Evolutionary conservation across 2,888 invertebrate species (phyloP).

Genomic region (Caradrina clavipalpis): DNA sequence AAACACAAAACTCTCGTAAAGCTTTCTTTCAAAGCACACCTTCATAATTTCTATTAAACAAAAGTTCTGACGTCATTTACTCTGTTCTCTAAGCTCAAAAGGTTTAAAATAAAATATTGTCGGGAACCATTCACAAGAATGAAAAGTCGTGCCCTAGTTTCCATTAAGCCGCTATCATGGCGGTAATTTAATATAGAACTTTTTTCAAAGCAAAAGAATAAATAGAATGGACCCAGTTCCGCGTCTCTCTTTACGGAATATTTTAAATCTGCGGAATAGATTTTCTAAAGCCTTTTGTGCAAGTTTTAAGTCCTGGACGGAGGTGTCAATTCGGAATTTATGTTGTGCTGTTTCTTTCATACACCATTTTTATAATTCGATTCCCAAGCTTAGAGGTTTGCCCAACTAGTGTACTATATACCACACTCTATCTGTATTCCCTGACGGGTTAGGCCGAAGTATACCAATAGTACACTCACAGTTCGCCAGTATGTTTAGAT

Average conservation of each 20-base stretch:
- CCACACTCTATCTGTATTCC: too few species aligned
- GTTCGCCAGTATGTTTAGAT: too few species aligned
- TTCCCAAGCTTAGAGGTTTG: not conserved
- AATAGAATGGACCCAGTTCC: slow-evolving; percentile 48
- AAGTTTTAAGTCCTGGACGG: slow-evolving; percentile 53
- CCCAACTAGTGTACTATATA: too few species aligned
- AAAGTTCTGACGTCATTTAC: slow-evolving; percentile 37
- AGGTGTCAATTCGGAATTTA: slow-evolving; percentile 30
- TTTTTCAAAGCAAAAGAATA: slow-evolving; percentile 55
- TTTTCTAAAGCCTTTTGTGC: slow-evolving; percentile 31
- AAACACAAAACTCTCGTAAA: slow-evolving; percentile 20
- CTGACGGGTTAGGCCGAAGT: too few species aligned
- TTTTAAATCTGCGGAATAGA: slow-evolving; percentile 39
- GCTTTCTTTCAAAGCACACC: slow-evolving; percentile 28
- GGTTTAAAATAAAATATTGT: slow-evolving; percentile 62
- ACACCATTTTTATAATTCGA: not conserved
- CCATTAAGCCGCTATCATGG: slow-evolving; percentile 57
- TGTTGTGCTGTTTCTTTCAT: slow-evolving; percentile 2
- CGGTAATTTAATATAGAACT: slow-evolving; percentile 60
- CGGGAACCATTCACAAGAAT: slow-evolving; percentile 51
- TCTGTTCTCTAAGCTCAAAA: slow-evolving; percentile 48
- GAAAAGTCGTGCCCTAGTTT: slow-evolving; percentile 60
- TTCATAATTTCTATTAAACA: slow-evolving; percentile 45
- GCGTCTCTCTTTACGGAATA: slow-evolving; percentile 38
- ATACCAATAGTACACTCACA: too few species aligned